These are phyloP conservation scores for Camarhynchus parvulus DNA, from an alignment of 2,113 vertebrate genomes.

Conservation along the genomic window DNA sequence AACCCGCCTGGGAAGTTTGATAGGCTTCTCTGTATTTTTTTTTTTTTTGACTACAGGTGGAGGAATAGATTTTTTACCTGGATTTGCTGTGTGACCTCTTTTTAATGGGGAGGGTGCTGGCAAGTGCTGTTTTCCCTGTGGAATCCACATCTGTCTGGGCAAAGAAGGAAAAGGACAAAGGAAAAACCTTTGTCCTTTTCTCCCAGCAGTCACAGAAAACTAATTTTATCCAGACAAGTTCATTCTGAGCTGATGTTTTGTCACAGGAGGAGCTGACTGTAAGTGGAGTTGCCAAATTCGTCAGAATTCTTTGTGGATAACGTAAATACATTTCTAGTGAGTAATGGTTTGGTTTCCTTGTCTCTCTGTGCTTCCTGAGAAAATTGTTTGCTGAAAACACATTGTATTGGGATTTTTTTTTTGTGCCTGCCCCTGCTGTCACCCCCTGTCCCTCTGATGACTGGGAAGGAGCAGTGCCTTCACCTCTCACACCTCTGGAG, in stretches of 20 bases:
- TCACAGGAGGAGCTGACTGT: neutral
- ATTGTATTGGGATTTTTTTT: neutral
- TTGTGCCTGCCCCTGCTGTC: neutral
- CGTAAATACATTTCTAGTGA: neutral
- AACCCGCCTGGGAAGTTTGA: neutral
- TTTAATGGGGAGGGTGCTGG: neutral
- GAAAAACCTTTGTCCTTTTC: neutral
- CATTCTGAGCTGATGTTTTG: neutral
- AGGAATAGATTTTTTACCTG: neutral
- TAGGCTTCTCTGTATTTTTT: neutral
- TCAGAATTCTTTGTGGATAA: neutral
- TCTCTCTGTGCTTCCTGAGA: conserved; percentile 32
- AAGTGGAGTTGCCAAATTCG: neutral
- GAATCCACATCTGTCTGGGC: neutral
- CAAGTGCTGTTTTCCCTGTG: neutral
- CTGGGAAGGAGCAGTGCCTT: neutral
- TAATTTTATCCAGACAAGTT: neutral
- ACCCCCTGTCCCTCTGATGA: neutral
- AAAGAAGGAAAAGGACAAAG: neutral
- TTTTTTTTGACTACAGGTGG: neutral
- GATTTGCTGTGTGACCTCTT: neutral
- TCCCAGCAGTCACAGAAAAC: neutral
- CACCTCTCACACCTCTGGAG: neutral
- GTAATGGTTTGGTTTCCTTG: neutral
- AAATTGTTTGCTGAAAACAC: neutral